Percentiles rank a stretch among this genome's conserved stretches.
Evolutionary conservation across 2,797 vertebrate species (phyloP).

Genomic region (Prunella strophiata): DNA sequence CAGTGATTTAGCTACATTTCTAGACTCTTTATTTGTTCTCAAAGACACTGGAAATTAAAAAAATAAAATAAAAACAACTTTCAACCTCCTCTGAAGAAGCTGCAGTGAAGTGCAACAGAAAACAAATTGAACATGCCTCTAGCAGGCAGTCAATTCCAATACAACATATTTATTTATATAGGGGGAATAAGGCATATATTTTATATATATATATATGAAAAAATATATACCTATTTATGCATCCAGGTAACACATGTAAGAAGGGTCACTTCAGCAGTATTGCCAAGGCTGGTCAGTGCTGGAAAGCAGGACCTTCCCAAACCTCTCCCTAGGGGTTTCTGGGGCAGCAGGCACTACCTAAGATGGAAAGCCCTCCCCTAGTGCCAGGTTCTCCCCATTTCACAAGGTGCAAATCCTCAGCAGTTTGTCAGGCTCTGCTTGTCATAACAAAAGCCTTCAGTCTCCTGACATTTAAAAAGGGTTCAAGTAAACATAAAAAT

Average conservation of each 20-base stretch:
- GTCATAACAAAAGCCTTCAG: not conserved
- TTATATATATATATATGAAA: not conserved
- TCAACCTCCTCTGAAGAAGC: not conserved
- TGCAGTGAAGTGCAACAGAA: not conserved
- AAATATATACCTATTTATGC: not conserved
- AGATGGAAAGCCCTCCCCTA: not conserved
- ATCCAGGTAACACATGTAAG: not conserved
- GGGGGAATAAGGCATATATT: not conserved
- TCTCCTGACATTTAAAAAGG: not conserved
- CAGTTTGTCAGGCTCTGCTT: not conserved
- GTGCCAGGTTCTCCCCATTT: not conserved
- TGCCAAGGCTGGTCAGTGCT: not conserved
- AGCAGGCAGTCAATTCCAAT: not conserved
- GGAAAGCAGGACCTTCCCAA: not conserved
- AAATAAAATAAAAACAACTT: not conserved
- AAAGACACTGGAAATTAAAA: not conserved
- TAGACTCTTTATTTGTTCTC: not conserved
- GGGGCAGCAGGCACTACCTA: fast-evolving
- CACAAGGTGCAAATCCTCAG: not conserved
- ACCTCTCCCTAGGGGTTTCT: not conserved
- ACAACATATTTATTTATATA: not conserved
- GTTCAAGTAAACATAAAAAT: not conserved
- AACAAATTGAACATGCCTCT: not conserved
- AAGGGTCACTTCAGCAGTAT: not conserved
- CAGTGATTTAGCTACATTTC: not conserved